phyloP scores from a whole-genome alignment of 2,797 vertebrate species.

The Macropus fuliginosus region DNA sequence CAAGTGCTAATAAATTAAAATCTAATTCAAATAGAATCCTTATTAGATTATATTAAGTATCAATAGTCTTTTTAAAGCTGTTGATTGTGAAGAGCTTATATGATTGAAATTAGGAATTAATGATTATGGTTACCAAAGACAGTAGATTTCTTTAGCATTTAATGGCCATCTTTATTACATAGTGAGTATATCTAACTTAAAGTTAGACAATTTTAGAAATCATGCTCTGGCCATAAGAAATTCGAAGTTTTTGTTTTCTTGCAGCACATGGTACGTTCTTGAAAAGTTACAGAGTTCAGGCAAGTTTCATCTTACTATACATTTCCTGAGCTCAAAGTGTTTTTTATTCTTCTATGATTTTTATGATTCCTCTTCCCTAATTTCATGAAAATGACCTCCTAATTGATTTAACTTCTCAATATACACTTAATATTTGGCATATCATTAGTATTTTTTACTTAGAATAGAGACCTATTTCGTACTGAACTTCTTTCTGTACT shows the following conservation, averaged over 20 bases:
- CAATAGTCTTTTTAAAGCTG: background rate
- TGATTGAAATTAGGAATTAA: background rate
- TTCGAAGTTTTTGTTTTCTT: background rate
- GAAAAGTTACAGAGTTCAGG: background rate
- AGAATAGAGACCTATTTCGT: background rate
- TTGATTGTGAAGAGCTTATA: background rate
- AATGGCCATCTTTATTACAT: background rate
- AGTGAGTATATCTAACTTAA: background rate
- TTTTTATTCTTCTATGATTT: background rate
- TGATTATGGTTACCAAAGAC: background rate
- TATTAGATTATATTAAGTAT: background rate
- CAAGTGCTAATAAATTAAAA: background rate
- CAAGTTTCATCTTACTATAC: background rate
- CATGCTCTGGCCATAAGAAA: background rate
- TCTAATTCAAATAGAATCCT: background rate
- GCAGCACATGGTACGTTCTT: background rate
- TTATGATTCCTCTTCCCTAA: background rate
- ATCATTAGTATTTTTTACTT: background rate
- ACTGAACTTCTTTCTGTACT: too few relatives aligned
- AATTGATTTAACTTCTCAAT: background rate
- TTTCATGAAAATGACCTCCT: background rate
- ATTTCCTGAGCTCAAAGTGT: background rate
- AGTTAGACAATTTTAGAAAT: background rate
- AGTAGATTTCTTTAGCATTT: background rate
- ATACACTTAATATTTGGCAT: background rate